phyloP scores from a whole-genome alignment of 2,888 invertebrate species.

The Rotaria sp. region DNA sequence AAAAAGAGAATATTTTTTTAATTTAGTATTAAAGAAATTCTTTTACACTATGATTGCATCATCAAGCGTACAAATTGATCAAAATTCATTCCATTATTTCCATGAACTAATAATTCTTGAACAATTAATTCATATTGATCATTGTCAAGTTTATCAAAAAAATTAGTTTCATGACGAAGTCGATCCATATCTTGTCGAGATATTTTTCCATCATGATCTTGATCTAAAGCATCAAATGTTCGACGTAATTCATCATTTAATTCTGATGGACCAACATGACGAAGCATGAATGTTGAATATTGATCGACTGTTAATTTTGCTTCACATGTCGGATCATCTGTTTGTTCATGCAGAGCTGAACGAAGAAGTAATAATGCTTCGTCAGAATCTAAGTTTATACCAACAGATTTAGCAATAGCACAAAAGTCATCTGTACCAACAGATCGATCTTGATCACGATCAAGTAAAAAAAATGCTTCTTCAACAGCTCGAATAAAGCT shows the following conservation, averaged over 20 bases:
- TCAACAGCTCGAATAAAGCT: neutral
- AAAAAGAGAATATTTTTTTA: too few species aligned
- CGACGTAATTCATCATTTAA: neutral
- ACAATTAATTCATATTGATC: neutral
- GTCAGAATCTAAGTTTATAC: neutral
- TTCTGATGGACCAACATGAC: neutral
- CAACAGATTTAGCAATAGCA: neutral
- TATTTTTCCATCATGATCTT: neutral
- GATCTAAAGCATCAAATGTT: neutral
- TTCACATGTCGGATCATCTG: neutral
- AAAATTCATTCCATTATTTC: neutral
- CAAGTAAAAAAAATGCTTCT: conserved; percentile 18
- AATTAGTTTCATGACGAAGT: neutral
- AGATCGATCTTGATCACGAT: neutral
- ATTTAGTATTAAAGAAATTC: too few species aligned
- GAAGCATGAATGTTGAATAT: neutral
- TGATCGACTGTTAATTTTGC: neutral
- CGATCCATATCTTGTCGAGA: neutral
- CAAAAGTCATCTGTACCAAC: neutral
- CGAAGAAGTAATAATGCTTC: neutral
- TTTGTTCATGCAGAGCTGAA: neutral
- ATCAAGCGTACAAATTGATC: neutral
- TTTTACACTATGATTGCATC: neutral
- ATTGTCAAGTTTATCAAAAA: neutral
- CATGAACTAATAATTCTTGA: neutral